These are phyloP conservation scores for Pyrocephalus nanus DNA, from an alignment of 2,797 vertebrate species.

Conservation along the genomic window DNA sequence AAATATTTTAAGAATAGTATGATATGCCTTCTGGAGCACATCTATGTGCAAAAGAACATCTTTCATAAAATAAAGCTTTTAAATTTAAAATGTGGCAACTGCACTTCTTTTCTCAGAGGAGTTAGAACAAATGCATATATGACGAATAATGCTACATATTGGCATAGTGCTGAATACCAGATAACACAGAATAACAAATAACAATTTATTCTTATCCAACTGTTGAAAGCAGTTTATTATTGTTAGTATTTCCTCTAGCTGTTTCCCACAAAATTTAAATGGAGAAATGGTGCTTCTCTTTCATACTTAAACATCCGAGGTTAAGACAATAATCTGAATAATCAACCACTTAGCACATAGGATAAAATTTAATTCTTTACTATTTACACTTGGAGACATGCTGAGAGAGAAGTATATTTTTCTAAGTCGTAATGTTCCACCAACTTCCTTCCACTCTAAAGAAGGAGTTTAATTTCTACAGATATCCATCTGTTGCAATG, in stretches of 20 bases:
- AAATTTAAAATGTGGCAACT: not conserved
- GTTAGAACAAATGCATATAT: not conserved
- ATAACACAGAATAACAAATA: not conserved
- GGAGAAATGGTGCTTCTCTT: not conserved
- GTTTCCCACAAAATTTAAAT: not conserved
- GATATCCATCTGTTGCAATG: not conserved
- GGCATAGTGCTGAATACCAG: not conserved
- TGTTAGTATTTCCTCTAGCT: not conserved
- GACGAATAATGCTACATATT: not conserved
- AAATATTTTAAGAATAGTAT: not conserved
- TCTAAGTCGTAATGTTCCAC: accelerated
- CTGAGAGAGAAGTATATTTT: not conserved
- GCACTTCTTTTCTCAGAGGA: not conserved
- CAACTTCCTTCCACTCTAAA: not conserved
- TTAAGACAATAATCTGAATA: not conserved
- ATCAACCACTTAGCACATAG: not conserved
- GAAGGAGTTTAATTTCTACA: not conserved
- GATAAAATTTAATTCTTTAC: not conserved
- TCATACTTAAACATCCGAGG: not conserved
- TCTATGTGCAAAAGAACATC: not conserved
- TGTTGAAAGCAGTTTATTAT: not conserved
- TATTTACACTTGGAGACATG: not conserved
- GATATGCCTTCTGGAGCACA: not conserved
- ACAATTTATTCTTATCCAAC: not conserved
- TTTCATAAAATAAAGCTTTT: constrained; percentile 3